Evolutionary conservation across 2,113 vertebrate genomes (phyloP).

Genomic region (Carassius carassius): DNA sequence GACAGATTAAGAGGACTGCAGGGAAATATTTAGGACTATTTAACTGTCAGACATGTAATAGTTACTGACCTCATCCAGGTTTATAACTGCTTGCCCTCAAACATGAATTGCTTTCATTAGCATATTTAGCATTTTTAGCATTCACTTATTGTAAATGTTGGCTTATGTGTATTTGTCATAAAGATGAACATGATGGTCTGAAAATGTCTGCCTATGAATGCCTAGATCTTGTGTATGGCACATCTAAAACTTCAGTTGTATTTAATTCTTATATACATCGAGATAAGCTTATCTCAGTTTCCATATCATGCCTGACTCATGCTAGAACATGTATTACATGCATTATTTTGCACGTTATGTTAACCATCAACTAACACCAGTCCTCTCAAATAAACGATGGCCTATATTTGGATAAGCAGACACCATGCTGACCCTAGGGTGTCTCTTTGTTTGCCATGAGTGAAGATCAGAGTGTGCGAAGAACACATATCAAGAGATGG

Average conservation of each 20-base stretch:
- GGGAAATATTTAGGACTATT: background rate
- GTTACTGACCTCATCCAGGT: background rate
- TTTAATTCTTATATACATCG: background rate
- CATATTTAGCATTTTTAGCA: background rate
- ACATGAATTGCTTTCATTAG: background rate
- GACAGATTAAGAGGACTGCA: background rate
- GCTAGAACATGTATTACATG: constrained; percentile 16
- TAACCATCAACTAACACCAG: constrained; percentile 41
- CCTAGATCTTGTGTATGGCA: background rate
- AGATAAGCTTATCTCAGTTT: background rate
- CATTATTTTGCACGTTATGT: constrained; percentile 38
- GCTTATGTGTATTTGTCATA: too few relatives aligned
- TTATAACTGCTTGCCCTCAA: background rate
- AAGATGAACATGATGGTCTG: background rate
- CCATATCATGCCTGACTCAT: background rate
- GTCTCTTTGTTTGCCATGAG: constrained; percentile 42
- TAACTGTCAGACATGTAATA: background rate
- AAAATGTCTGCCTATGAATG: background rate
- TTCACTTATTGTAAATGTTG: too few relatives aligned
- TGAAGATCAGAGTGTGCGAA: constrained; percentile 32
- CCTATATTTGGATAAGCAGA: constrained; percentile 34
- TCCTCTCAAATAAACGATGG: constrained; percentile 30
- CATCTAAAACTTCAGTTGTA: background rate
- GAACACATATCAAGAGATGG: constrained; percentile 34
- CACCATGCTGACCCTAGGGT: constrained; percentile 45